Evolutionary conservation across 2,797 vertebrate species (phyloP).

Genomic region (Hyperoplus immaculatus): DNA sequence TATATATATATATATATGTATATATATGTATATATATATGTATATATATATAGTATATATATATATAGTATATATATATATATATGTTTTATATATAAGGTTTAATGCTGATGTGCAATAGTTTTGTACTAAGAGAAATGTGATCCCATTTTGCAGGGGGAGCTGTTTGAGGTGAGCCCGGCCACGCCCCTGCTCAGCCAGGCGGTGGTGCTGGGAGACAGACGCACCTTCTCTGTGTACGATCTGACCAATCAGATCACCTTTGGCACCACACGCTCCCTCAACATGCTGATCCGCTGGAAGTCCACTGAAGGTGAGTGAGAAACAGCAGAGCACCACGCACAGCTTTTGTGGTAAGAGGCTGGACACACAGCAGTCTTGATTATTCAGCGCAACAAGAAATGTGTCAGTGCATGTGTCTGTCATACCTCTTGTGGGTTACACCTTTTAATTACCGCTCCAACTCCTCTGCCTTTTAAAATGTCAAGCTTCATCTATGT

Average conservation of each 20-base stretch:
- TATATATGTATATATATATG: too few species aligned
- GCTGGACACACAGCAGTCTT: neutral
- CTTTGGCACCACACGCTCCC: conserved; percentile 89
- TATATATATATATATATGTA: too few species aligned
- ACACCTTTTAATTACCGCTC: neutral
- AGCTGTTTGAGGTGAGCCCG: conserved; percentile 91
- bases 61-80: too few species aligned
- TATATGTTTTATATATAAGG: neutral
- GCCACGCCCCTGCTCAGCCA: conserved; percentile 84
- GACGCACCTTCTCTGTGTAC: conserved; percentile 91
- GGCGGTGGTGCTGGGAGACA: conserved; percentile 91
- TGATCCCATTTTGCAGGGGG: conserved; percentile 84
- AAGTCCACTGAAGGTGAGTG: conserved; percentile 88
- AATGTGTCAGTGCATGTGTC: too few species aligned
- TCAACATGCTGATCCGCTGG: conserved; percentile 95
- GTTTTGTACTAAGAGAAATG: neutral
- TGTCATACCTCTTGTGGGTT: too few species aligned
- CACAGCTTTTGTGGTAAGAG: conserved; percentile 14
- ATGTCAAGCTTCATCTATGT: neutral
- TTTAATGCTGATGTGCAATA: neutral
- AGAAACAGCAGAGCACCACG: conserved; percentile 13
- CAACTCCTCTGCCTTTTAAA: neutral
- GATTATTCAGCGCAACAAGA: neutral
- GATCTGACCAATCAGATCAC: conserved; percentile 89
- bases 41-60: too few species aligned